A percentile compares a stretch with the other conserved stretches of the same genome.
Conservation (phyloP, 1,140 invertebrate genomes). For the Doryteuthis pealeii region DNA sequence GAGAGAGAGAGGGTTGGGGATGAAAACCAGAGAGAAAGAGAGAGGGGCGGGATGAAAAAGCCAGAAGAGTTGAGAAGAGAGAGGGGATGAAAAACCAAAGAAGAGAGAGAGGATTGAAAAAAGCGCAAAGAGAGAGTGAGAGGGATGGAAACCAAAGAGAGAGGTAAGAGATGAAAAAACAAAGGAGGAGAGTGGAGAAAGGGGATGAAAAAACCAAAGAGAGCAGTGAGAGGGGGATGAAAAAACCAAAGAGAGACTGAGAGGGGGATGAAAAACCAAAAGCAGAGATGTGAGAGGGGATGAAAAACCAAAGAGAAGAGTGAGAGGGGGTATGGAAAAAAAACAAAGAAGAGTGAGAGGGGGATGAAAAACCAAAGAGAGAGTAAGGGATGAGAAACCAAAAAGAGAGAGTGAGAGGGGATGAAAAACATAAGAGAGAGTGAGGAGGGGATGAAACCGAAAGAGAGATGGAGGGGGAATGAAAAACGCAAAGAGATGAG, state of each 20-base stretch:
- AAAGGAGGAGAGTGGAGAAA: neutral
- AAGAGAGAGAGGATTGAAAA: neutral
- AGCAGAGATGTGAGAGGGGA: too few species aligned
- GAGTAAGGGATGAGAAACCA: too few species aligned
- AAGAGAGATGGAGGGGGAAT: neutral
- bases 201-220: slow-evolving; percentile 1
- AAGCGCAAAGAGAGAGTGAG: neutral
- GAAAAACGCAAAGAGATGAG: neutral
- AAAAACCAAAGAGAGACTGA: slow-evolving; percentile 12
- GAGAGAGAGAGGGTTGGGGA: neutral
- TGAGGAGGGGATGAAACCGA: neutral
- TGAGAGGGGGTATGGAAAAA: too few species aligned
- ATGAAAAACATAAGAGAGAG: neutral
- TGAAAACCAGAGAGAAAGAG: neutral
- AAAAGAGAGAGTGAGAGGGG: neutral
- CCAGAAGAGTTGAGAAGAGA: neutral
- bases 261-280: neutral
- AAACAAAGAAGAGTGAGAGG: neutral
- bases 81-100: neutral
- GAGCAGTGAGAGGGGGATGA: slow-evolving; percentile 1
- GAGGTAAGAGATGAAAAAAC: neutral
- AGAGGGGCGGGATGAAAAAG: neutral
- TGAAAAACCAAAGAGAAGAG: neutral
- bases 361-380: too few species aligned
- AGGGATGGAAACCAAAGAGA: neutral